Percentiles rank a stretch among this genome's conserved stretches.
Conservation (phyloP, 1,140 invertebrate species). For the Vanessa tameamea region DNA sequence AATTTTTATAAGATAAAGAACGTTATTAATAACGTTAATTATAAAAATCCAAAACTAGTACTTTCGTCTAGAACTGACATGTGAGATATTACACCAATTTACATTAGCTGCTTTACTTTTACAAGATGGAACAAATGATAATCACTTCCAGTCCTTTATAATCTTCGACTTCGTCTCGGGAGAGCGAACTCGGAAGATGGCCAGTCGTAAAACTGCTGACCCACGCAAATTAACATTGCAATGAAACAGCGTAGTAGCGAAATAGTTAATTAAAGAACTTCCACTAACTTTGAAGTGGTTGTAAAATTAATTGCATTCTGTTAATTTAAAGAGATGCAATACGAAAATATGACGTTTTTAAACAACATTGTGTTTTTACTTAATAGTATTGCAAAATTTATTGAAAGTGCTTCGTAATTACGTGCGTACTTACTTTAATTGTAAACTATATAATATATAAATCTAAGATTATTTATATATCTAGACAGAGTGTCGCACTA, state of each 20-base stretch:
- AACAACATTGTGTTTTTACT: neutral
- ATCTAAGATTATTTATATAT: no score
- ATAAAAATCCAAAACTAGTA: no score
- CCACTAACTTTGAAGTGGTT: conserved; percentile 2
- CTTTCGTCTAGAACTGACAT: no score
- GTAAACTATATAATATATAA: no score
- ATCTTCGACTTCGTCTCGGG: neutral
- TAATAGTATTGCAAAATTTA: neutral
- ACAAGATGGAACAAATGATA: neutral
- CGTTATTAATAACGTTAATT: no score
- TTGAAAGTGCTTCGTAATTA: neutral
- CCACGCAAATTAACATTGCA: conserved; percentile 21
- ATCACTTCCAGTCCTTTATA: neutral
- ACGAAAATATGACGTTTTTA: neutral
- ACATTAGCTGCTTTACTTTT: no score
- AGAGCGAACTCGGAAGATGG: conserved; percentile 15
- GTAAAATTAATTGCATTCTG: conserved; percentile 1
- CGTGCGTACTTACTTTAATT: no score
- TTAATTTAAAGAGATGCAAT: conserved; percentile 7
- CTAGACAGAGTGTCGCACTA: no score
- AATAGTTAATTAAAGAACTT: conserved; percentile 23
- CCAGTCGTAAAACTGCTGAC: conserved; percentile 19
- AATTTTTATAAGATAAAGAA: no score
- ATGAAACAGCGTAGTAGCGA: neutral
- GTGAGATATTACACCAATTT: no score